Evolutionary conservation across 2,113 vertebrate genomes (phyloP).

Genomic region (Onychostruthus taczanowskii): DNA sequence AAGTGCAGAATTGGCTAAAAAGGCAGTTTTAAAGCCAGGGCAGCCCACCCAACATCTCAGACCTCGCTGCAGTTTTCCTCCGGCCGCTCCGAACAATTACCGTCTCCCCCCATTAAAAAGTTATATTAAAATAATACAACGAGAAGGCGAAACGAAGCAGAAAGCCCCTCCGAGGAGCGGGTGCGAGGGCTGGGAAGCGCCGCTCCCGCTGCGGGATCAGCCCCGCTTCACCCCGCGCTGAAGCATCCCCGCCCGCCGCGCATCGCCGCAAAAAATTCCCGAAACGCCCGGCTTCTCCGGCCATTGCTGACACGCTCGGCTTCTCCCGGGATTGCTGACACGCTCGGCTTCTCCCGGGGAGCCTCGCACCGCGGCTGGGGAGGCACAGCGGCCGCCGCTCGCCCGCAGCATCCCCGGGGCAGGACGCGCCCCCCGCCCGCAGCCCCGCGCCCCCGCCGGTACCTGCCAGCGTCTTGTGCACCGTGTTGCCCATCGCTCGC

Average conservation of each 20-base stretch:
- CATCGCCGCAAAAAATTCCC: rapidly evolving
- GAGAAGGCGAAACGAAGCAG: not conserved
- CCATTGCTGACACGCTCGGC: not conserved
- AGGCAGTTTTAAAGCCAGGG: not conserved
- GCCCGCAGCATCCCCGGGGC: not conserved
- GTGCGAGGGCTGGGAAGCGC: not conserved
- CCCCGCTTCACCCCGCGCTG: not conserved
- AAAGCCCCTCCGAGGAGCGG: not conserved
- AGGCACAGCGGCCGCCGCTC: not conserved
- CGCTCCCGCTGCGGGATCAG: not conserved
- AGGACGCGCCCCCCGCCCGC: not conserved
- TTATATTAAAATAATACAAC: not conserved
- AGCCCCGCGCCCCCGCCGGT: not conserved
- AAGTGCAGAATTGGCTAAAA: not conserved
- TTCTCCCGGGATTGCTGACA: not conserved
- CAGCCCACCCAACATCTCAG: not conserved
- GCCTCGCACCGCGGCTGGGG: not conserved
- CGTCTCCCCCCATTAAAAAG: not conserved
- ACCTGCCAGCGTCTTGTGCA: constrained; percentile 69
- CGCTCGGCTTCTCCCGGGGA: not conserved
- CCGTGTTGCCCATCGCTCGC: constrained; percentile 66
- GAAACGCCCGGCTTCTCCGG: not conserved
- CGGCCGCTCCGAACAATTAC: not conserved
- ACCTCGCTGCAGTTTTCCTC: not conserved
- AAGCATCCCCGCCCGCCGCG: not conserved